phyloP scores from a whole-genome alignment of 2,888 invertebrate species.

The Boloria selene region DNA sequence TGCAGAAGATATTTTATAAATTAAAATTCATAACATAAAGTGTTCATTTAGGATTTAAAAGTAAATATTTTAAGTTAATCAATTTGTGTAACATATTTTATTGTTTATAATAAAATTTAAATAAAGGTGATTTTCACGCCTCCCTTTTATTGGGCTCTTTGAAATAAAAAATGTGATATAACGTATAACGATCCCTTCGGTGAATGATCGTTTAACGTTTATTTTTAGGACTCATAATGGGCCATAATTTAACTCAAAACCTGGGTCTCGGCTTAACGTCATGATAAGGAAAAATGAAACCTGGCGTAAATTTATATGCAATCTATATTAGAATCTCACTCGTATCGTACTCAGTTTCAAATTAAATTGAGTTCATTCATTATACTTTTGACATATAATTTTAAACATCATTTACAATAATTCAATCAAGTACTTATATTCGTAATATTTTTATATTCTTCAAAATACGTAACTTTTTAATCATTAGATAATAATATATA shows the following conservation, averaged over 20 bases:
- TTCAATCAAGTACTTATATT: not conserved
- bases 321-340: slow-evolving; percentile 27
- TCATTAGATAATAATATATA: too few species aligned
- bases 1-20: not conserved
- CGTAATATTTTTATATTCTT: too few species aligned
- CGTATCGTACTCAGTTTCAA: slow-evolving; percentile 18
- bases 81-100: slow-evolving; percentile 9
- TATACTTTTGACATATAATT: slow-evolving; percentile 10
- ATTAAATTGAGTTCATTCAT: slow-evolving; percentile 17
- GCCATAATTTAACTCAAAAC: slow-evolving; percentile 27
- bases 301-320: slow-evolving; percentile 23
- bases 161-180: slow-evolving; percentile 7
- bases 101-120: slow-evolving; percentile 11
- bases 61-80: not conserved
- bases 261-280: slow-evolving; percentile 21
- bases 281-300: slow-evolving; percentile 30
- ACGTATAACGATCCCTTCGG: slow-evolving; percentile 14
- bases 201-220: slow-evolving; percentile 27
- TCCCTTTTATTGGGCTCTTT: slow-evolving; percentile 8
- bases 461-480: too few species aligned
- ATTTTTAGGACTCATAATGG: slow-evolving; percentile 35
- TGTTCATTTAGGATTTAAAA: not conserved
- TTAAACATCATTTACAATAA: not conserved
- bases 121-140: slow-evolving; percentile 4
- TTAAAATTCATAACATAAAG: not conserved